Percentiles rank a stretch among this genome's conserved stretches.
phyloP scores from a whole-genome alignment of 1,140 invertebrate species.

The Cyphomyrmex costatus region DNA sequence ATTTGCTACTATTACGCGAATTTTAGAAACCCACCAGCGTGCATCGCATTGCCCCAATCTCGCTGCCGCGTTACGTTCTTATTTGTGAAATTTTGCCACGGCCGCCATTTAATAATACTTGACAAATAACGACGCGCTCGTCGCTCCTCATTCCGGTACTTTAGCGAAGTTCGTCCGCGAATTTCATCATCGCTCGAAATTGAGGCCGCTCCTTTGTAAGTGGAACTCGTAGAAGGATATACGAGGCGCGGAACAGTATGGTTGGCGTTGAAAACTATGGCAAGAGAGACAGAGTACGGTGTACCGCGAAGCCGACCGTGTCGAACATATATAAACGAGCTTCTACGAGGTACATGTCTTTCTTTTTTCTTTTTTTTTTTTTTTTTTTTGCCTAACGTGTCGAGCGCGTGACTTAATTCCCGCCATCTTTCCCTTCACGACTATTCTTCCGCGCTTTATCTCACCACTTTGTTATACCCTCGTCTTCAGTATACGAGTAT shows the following conservation, averaged over 20 bases:
- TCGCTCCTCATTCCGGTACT: conserved; percentile 25
- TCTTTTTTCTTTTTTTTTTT: background rate
- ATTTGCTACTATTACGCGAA: background rate
- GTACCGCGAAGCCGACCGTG: conserved; percentile 27
- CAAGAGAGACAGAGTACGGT: conserved; percentile 27
- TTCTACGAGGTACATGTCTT: conserved; percentile 32
- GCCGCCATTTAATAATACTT: conserved; percentile 56
- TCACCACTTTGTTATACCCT: background rate
- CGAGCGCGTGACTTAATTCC: conserved; percentile 36
- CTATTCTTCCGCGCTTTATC: conserved; percentile 16
- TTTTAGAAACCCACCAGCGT: background rate
- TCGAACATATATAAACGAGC: conserved; percentile 50
- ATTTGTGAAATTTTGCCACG: conserved; percentile 43
- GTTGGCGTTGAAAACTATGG: conserved; percentile 32
- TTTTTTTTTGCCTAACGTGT: background rate
- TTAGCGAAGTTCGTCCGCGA: conserved; percentile 32
- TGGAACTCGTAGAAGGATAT: conserved; percentile 10
- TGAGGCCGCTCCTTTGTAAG: conserved; percentile 56
- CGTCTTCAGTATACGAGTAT: conserved; percentile 22
- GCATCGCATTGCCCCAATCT: background rate
- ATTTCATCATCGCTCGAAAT: conserved; percentile 56
- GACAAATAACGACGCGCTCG: conserved; percentile 50
- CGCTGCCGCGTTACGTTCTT: conserved; percentile 19
- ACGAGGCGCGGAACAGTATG: background rate
- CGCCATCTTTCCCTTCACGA: background rate